Base-by-base conservation (phyloP, 2,797 vertebrate genomes). In the Pseudomugil gertrudae region DNA sequence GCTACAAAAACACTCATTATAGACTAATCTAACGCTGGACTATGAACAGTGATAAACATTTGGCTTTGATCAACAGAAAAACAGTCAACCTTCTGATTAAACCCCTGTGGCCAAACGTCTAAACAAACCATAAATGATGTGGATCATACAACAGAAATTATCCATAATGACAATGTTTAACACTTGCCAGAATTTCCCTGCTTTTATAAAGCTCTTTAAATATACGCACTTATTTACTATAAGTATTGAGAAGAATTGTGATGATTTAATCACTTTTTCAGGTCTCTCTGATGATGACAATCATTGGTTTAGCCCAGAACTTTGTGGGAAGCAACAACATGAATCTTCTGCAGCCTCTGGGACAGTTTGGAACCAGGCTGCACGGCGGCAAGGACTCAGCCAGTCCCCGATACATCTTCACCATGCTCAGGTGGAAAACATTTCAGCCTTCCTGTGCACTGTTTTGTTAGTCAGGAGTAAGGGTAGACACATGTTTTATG, bases 331-430 rank as follows among this genome's bases (percentile, higher is more conserved):
- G 98, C 89, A 99, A 99, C 92, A 99, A 99, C 86, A 53, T 99
- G 85, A 98, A 97, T 90, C 81, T 99, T 70, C 84, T 99, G 43
- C 97, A 97, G 84, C 98, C 98, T 55, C 91, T 95, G 29, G 98
- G 98, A 78, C 98, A 99, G 92, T 99, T 99, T 91, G 98, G 98
- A 74, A 99, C 98, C 3, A 93, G 98, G 65, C 82, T 99, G 53
- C 96, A 99, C 0, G 97, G 98, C 14, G 98, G 98, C 69, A 99
- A 99, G 62, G 98, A 99, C 89, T 96, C 96, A 51, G 98, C 98
- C 86, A 99, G 98, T 80, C 96, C 98, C 92, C 95, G 98, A 95
- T 99, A 99, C 89, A 99, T 99, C 91, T 99, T 99, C 82, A 99
- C 97, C 64, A 98, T 98, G 98, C 97, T 99, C 75, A 99, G 97